Conservation (phyloP, 2,888 invertebrate species). For the Opisthograptis luteolata region DNA sequence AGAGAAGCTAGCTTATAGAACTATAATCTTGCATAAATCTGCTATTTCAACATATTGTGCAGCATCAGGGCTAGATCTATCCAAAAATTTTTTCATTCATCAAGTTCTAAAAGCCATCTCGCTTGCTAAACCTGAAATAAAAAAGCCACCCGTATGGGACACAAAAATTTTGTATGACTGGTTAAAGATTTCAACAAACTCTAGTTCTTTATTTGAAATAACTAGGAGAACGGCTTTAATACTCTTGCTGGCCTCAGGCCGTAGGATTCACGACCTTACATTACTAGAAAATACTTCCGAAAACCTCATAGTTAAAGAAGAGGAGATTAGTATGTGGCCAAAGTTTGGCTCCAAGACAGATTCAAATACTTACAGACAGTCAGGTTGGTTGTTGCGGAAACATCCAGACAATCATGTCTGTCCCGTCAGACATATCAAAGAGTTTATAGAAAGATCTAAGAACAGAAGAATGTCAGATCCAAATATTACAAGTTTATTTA, state of each 20-base stretch:
- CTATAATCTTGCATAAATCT: not conserved
- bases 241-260: constrained; percentile 19
- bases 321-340: not conserved
- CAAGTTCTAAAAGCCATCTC: constrained; percentile 19
- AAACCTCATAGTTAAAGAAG: too few relatives aligned
- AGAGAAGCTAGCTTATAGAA: not conserved
- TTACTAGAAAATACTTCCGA: not conserved
- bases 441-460: not conserved
- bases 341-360: not conserved
- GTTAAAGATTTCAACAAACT: constrained; percentile 8
- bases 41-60: not conserved
- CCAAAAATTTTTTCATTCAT: not conserved
- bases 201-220: constrained; percentile 9
- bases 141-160: constrained; percentile 3
- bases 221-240: constrained; percentile 20
- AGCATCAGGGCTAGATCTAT: not conserved
- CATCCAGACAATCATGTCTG: not conserved
- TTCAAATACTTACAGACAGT: constrained; percentile 1
- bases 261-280: not conserved
- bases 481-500: not conserved
- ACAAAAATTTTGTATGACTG: constrained; percentile 20
- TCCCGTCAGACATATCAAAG: not conserved
- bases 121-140: constrained; percentile 16
- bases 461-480: not conserved
- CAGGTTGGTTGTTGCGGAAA: constrained; percentile 1